Evolutionary conservation across 2,888 invertebrate species (phyloP).

Genomic region (Troides helena): DNA sequence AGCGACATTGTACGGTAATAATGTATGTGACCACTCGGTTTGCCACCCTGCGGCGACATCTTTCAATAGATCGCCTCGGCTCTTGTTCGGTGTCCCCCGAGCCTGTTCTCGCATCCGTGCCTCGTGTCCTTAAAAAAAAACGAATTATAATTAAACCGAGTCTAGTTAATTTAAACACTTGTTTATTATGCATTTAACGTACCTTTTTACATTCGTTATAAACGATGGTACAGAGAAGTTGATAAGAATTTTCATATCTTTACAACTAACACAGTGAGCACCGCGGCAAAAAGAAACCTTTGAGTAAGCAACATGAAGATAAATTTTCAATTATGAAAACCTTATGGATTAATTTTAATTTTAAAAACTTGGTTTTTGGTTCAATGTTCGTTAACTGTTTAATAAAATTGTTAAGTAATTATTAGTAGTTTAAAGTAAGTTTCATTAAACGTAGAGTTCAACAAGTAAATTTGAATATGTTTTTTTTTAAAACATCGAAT

Average conservation of each 20-base stretch:
- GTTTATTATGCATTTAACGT: constrained; percentile 2
- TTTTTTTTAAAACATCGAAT: constrained; percentile 5
- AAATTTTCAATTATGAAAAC: too few relatives aligned
- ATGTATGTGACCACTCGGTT: constrained; percentile 77
- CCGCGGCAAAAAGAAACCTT: neutral
- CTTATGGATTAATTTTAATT: too few relatives aligned
- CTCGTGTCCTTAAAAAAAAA: constrained; percentile 26
- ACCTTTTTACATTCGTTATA: neutral
- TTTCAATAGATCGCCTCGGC: constrained; percentile 68
- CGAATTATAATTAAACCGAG: constrained; percentile 54
- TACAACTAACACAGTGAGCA: neutral
- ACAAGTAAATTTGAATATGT: neutral
- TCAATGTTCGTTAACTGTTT: too few relatives aligned
- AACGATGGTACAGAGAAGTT: neutral
- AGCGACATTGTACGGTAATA: constrained; percentile 79
- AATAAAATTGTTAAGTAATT: too few relatives aligned
- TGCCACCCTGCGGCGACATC: constrained; percentile 65
- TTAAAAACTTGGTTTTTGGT: too few relatives aligned
- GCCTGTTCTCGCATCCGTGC: constrained; percentile 39
- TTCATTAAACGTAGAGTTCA: neutral
- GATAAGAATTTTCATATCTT: neutral
- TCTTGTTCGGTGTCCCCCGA: constrained; percentile 44
- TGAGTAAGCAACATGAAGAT: neutral
- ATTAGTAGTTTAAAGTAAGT: too few relatives aligned
- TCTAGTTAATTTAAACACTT: constrained; percentile 31